Evolutionary conservation across 1,140 invertebrate genomes (phyloP), one percentile per base, ranked within the genome.

Genomic region (Trichomalopsis sarcophagae): DNA sequence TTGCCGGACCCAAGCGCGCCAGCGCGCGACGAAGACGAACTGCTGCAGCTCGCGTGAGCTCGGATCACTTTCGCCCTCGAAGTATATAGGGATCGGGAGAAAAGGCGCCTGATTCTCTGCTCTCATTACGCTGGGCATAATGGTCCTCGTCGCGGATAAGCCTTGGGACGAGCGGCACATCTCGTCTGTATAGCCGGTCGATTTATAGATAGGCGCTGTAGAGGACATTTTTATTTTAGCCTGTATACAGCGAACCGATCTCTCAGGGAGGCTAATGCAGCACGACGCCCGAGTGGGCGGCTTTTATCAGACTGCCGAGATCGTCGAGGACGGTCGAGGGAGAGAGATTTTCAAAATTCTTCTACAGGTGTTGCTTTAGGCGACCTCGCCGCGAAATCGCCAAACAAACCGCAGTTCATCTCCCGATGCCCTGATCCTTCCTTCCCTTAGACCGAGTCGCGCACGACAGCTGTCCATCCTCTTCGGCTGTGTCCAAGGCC

Each of bases 121-220:
- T 85, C 87, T 88, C 87, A 87, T 89, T 85, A 85, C 76, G 68
- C 33, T 69, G 14, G 87, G 84, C 50, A 87, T 88, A 88, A 88
- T 87, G 85, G 82, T 7, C 36, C 73, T 30, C 33, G 73, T 76
- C 74, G 33, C 33, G 23, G 62, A 76, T 76, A 76, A 87, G 73
- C 82, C 17, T 30, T 50, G 55, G 83, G 82, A 87, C 77, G 84
- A 86, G 85, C 85, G 87, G 84, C 86, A 86, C 75, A 66, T 82
- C 66, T 50, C 73, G 36, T 50, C 50, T 55, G 13, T 13, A 44
- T 44, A 44, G 40, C 10, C 40, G 40, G 36, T 36, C 68, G 84
- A 86, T 82, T 81, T 73, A 80, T 81, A 73, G 84, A 81, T 85
- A 81, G 62, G 66, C 17, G 68, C 13, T 36, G 4, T 36, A 44